Base-by-base conservation (phyloP, 2,888 invertebrate genomes). In the Ophion ventricosus region DNA sequence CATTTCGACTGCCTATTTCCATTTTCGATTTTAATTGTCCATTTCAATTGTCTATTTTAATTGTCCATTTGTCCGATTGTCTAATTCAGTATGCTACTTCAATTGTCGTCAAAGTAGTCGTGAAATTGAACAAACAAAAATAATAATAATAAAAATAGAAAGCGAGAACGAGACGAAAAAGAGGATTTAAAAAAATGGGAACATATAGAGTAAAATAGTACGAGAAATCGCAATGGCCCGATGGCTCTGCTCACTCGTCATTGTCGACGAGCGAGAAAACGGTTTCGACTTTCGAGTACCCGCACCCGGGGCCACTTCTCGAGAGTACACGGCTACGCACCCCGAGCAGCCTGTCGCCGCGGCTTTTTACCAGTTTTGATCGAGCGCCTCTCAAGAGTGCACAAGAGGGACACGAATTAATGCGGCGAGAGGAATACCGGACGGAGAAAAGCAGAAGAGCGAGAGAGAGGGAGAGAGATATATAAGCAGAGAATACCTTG, bases 301-400 rank as follows among this genome's bases (percentile, higher is more conserved):
- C 87, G 90, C 87, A 88, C 84, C 82, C 86, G 80, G 86, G 81
- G 78, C 83, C 85, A 75, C 82, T 78, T 82, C 80, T 81, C 67
- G 84, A 85, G 77, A 81, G 35, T 61, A 79, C 82, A 80, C 70
- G 74, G 74, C 86, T 59, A 64, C 66, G 54, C 83, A 90, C 89
- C 85, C 84, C 80, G 88, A 25, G 54, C 73, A 85, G 84, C 86
- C 90, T 91, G 90, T 91, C 90, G 89, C 88, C 88, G 85, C 88
- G 82, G 90, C 90, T 91, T 91, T 90, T 92, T 87, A 89, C 89
- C 89, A 88, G 87, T 87, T 90, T 91, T 92, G 92, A 93, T 92
- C 86, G 92, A 93, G 92, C 92, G 91, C 90, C 92, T 88, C 92
- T 92, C 89, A 89, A 92, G 84, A 90, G 89, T 89, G 90, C 89